Conservation (phyloP, 2,113 vertebrate species). For the Miniopterus natalensis region DNA sequence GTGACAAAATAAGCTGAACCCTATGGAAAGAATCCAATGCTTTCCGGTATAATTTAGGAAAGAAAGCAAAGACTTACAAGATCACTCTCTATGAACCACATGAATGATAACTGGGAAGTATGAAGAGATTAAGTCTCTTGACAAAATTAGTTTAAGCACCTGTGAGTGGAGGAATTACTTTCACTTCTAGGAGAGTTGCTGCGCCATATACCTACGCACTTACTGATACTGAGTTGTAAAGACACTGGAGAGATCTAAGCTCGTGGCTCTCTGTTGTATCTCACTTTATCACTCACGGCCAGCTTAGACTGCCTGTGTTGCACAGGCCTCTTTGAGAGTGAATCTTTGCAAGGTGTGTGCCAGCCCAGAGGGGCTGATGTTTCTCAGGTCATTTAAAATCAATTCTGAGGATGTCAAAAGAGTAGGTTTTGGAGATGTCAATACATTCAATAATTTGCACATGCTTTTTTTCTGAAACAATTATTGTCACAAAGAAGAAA, state of each 20-base stretch:
- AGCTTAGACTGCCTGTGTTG: neutral
- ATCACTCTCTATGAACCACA: neutral
- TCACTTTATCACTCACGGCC: neutral
- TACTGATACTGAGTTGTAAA: neutral
- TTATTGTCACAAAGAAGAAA: neutral
- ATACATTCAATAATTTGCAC: neutral
- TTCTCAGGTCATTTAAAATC: neutral
- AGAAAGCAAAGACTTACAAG: neutral
- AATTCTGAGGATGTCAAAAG: neutral
- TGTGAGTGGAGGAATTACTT: neutral
- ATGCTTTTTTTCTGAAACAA: neutral
- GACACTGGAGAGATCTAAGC: neutral
- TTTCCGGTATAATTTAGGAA: neutral
- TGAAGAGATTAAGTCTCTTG: neutral
- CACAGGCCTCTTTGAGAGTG: neutral
- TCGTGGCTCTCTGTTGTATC: neutral
- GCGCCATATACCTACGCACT: neutral
- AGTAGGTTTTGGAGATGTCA: neutral
- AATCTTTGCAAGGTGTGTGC: neutral
- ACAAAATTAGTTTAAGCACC: neutral
- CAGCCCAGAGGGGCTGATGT: accelerated
- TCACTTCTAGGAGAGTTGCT: neutral
- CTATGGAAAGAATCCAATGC: neutral
- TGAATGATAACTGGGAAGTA: neutral
- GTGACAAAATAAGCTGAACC: neutral